Evolutionary conservation across 2,888 invertebrate species (phyloP), one percentile per base, ranked within the genome.

Genomic region (Agrilus mali): DNA sequence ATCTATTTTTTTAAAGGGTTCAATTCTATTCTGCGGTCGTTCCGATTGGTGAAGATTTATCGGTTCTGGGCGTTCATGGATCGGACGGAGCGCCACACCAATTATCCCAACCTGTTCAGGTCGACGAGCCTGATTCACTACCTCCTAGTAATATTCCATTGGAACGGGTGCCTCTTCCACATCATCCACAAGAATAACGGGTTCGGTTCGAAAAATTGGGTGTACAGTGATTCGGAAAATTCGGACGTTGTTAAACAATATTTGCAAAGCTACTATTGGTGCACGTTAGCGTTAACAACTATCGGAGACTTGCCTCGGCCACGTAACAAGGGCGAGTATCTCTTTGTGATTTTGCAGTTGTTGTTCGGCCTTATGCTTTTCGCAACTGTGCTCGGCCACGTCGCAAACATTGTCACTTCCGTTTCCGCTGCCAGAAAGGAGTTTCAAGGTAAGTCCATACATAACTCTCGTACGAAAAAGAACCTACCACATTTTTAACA

Each of bases 51-150:
- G 58, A 96, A 96, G 70, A 93, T 96, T 64, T 96, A 96, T 71
- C 80, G 94, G 57, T 96, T 95, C 70, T 96, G 95, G 95, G 88
- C 92, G 60, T 96, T 96, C 70, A 86, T 96, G 83, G 96, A 97
- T 72, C 80, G 95, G 56, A 96, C 95, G 45, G 97, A 97, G 70
- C 79, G 96, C 51, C 96, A 97, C 67, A 96, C 96, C 58, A 97
- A 96, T 75, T 97, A 95, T 74, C 96, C 96, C 53, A 97, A 97
- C 74, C 77, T 95, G 61, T 93, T 93, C 75, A 49, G 86, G 64
- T 88, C 89, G 59, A 84, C 86, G 60, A 87, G 88, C 69, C 77
- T 90, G 68, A 86, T 90, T 70, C 94, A 95, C 77, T 94, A 94
- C 76, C 80, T 95, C 64, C 76, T 95, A 72, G 94, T 94, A 72